Conservation (phyloP, 2,113 vertebrate genomes). For the Mandrillus leucophaeus region DNA sequence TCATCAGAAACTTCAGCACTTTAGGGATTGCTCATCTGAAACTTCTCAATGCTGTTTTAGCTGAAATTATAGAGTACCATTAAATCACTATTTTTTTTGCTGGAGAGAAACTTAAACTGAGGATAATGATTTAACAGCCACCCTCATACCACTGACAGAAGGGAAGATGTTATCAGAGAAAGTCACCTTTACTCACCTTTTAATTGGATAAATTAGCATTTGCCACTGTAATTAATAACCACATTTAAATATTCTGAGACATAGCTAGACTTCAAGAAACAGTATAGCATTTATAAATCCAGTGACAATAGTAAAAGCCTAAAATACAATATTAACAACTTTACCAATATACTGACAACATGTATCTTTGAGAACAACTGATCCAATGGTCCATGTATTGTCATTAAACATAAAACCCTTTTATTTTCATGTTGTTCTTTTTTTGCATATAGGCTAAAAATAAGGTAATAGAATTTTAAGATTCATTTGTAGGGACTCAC, state of each 20-base stretch:
- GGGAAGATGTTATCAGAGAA: not conserved
- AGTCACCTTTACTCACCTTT: not conserved
- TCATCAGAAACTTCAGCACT: not conserved
- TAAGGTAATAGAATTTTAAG: slow-evolving; percentile 32
- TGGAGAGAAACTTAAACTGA: not conserved
- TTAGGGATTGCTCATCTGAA: not conserved
- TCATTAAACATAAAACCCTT: slow-evolving; percentile 2
- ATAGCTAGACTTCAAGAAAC: slow-evolving; percentile 3
- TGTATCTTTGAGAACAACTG: slow-evolving; percentile 13
- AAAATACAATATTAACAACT: not conserved
- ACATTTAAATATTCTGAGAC: slow-evolving; percentile 28
- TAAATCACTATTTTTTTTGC: not conserved
- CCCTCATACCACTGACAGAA: not conserved
- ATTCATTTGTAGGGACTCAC: not conserved
- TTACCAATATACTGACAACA: not conserved
- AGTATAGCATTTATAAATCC: not conserved
- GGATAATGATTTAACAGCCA: slow-evolving; percentile 17
- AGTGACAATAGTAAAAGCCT: not conserved
- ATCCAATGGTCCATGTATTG: not conserved
- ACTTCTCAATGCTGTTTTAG: not conserved
- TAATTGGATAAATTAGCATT: slow-evolving; percentile 15
- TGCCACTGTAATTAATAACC: not conserved
- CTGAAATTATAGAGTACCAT: not conserved
- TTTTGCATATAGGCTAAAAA: not conserved
- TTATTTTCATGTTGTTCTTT: not conserved